Percentiles rank a stretch among this genome's conserved stretches.
phyloP scores from a whole-genome alignment of 2,797 vertebrate species.

The Peromyscus attwateri region DNA sequence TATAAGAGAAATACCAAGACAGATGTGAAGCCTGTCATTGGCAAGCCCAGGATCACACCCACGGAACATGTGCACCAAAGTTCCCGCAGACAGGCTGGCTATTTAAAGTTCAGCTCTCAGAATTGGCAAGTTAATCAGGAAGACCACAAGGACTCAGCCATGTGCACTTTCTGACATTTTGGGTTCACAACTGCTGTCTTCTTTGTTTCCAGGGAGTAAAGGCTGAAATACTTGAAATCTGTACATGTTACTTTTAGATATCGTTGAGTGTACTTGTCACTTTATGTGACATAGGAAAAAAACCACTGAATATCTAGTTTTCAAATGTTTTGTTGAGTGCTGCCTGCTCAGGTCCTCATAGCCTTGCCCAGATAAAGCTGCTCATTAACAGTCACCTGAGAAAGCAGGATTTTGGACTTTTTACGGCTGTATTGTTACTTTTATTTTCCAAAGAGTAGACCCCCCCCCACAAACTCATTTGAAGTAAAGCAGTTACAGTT shows the following conservation, averaged over 20 bases:
- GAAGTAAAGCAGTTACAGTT: neutral
- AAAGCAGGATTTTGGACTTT: neutral
- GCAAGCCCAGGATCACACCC: neutral
- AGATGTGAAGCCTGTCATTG: neutral
- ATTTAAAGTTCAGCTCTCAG: neutral
- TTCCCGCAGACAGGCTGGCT: neutral
- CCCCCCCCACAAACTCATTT: neutral
- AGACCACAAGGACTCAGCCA: neutral
- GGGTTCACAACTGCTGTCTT: neutral
- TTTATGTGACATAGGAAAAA: neutral
- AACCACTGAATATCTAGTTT: neutral
- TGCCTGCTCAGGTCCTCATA: rapidly evolving
- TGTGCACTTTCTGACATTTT: neutral
- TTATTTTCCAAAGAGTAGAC: neutral
- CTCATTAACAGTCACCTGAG: neutral
- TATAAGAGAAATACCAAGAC: neutral
- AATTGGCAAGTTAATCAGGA: neutral
- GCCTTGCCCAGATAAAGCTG: no score
- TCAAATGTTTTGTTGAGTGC: neutral
- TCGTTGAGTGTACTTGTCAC: neutral
- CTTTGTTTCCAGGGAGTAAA: neutral
- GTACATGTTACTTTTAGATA: neutral
- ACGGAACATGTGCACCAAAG: no score
- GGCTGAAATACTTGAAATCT: neutral
- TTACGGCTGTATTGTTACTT: neutral